Evolutionary conservation across 64 coral and sea anemone species (phyloP), one percentile per base, ranked within the genome.

Genomic region (Dendronephthya gigantea): DNA sequence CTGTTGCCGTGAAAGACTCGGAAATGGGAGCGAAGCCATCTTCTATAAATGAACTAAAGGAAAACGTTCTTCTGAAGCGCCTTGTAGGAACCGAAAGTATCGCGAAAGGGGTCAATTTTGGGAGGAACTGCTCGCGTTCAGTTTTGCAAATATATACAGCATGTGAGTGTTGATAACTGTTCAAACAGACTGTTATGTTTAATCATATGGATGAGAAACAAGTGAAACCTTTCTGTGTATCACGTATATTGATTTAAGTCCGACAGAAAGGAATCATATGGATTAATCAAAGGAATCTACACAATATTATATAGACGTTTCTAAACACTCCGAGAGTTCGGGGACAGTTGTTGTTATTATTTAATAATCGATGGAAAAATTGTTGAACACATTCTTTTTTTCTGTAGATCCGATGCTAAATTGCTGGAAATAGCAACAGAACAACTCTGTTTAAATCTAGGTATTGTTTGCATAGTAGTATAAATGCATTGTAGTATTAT

Each of bases 11-110:
- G 29, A 79, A 36, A 36, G 34, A 15, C 19, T 33, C 37, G 36
- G 17, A 7, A 28, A 98, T 98, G 95, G 95, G 95, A 17, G 95
- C 92, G 34, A 93, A 93, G 88, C 95, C 95, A 76, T 98, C 95
- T 40, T 98, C 95, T 49, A 91, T 98, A 31, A 98, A 92, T 32
- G 95, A 98, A 28, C 72, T 98, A 14, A 90, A 98, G 88, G 92
- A 98, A 56, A 98, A 98, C 25, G 76, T 90, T 33, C 92, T 98
- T 41, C 88, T 98, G 22, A 89, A 93, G 49, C 93, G 85, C 43
- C 85, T 98, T 82, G 93, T 92, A 59, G 95, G 95, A 19, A 92
- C 91, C 34, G 62, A 76, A 48, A 83, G 88, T 16, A 48, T 98
- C 38, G 82, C 84, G 92, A 92, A 68, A 85, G 84, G 0, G 91